These are phyloP conservation scores for Meandrina meandrites DNA, from an alignment of 92 coral and sea anemone species.

Conservation along the genomic window DNA sequence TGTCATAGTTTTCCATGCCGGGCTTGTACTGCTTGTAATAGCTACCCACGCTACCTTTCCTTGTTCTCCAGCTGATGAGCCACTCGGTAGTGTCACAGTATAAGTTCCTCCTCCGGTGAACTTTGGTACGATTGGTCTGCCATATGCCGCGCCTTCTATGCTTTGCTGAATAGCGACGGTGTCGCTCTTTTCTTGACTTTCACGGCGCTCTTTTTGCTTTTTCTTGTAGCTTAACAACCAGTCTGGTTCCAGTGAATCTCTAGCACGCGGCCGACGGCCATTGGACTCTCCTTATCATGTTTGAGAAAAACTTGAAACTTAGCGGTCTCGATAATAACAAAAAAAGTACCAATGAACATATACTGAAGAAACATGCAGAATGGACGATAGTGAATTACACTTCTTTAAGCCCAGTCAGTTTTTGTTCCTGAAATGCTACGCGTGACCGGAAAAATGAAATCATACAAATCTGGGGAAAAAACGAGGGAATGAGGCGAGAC, in stretches of 20 bases:
- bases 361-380: background rate
- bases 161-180: background rate
- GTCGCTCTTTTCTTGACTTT: constrained; percentile 23
- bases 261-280: constrained; percentile 20
- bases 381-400: background rate
- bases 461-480: too few species aligned
- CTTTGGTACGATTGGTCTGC: constrained; percentile 43
- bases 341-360: background rate
- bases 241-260: constrained; percentile 45
- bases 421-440: too few species aligned
- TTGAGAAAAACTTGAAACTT: background rate
- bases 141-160: constrained; percentile 21
- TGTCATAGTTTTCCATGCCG: constrained; percentile 34
- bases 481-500: too few species aligned
- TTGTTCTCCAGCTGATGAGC: constrained; percentile 3
- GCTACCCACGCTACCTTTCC: constrained; percentile 39
- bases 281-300: background rate
- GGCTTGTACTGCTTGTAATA: constrained; percentile 16
- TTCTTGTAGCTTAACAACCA: constrained; percentile 54
- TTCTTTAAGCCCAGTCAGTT: too few species aligned
- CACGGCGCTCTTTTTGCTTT: constrained; percentile 34
- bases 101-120: background rate
- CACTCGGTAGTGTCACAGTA: constrained; percentile 32
- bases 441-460: too few species aligned
- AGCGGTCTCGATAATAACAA: background rate